These are phyloP conservation scores for Lepidurus packardi DNA, from an alignment of 1,140 invertebrate genomes.

Conservation along the genomic window DNA sequence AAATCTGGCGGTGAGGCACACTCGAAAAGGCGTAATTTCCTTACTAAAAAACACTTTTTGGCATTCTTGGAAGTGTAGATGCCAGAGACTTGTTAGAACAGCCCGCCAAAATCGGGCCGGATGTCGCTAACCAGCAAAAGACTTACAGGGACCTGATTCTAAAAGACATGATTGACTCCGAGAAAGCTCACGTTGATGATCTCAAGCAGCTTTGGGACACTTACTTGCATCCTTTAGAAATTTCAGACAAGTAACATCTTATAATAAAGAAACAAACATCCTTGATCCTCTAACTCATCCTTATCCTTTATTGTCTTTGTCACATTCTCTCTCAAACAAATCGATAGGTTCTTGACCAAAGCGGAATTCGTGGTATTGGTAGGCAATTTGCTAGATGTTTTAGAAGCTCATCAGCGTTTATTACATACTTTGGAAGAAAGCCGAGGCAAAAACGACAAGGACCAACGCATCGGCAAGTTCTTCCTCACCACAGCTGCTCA, in stretches of 20 bases:
- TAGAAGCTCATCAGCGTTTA: constrained; percentile 73
- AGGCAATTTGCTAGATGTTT: constrained; percentile 80
- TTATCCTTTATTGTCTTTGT: too few species aligned
- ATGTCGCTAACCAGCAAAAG: constrained; percentile 54
- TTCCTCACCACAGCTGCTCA: constrained; percentile 80
- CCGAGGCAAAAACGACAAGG: constrained; percentile 57
- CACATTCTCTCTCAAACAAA: too few species aligned
- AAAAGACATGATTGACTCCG: constrained; percentile 87
- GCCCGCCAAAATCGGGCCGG: constrained; percentile 45
- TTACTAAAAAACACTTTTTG: constrained; percentile 39
- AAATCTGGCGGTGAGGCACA: constrained; percentile 48
- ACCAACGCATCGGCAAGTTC: constrained; percentile 82
- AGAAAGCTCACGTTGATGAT: constrained; percentile 80
- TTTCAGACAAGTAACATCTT: constrained; percentile 73
- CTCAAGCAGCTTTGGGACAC: constrained; percentile 74
- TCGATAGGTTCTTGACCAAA: constrained; percentile 60
- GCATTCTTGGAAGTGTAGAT: background rate
- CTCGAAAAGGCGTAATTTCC: constrained; percentile 37
- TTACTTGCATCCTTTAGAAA: constrained; percentile 76
- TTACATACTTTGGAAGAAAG: constrained; percentile 70
- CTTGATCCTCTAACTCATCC: too few species aligned
- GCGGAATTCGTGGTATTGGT: constrained; percentile 80
- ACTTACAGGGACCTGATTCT: constrained; percentile 73
- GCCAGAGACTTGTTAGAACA: constrained; percentile 17
- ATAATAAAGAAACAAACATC: too few species aligned